Evolutionary conservation across 2,113 vertebrate genomes (phyloP).

Genomic region (Leucoraja erinaceus): DNA sequence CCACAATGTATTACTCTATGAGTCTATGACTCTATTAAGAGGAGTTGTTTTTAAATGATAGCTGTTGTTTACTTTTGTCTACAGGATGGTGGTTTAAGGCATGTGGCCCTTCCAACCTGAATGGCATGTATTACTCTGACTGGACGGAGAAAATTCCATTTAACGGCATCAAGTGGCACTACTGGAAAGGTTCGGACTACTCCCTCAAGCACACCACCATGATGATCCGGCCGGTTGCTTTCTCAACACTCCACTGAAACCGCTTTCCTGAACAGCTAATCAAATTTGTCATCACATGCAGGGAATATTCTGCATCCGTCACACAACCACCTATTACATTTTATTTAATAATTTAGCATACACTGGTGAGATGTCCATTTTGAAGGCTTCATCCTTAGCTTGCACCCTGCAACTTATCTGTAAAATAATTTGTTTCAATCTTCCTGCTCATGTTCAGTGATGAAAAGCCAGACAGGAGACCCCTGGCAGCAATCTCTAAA

Average conservation of each 20-base stretch:
- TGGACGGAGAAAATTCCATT: slow-evolving; percentile 57
- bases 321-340: background rate
- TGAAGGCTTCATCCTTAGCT: background rate
- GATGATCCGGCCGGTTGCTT: slow-evolving; percentile 68
- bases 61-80: background rate
- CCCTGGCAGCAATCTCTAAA: background rate
- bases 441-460: background rate
- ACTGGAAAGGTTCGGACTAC: slow-evolving; percentile 69
- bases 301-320: background rate
- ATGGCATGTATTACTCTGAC: slow-evolving; percentile 65
- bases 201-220: slow-evolving; percentile 51
- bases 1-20: no score
- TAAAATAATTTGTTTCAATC: background rate
- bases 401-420: background rate
- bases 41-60: background rate
- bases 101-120: slow-evolving; percentile 72
- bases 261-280: background rate
- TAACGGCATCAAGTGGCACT: slow-evolving; percentile 77
- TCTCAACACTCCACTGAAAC: slow-evolving; percentile 46
- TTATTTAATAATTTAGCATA: background rate
- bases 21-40: no score
- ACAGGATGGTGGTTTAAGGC: slow-evolving; percentile 78
- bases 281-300: background rate
- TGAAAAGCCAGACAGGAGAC: background rate
- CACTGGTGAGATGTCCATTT: background rate